Base-by-base conservation (phyloP, 2,797 vertebrate species). In the Toxotes lorentzi region DNA sequence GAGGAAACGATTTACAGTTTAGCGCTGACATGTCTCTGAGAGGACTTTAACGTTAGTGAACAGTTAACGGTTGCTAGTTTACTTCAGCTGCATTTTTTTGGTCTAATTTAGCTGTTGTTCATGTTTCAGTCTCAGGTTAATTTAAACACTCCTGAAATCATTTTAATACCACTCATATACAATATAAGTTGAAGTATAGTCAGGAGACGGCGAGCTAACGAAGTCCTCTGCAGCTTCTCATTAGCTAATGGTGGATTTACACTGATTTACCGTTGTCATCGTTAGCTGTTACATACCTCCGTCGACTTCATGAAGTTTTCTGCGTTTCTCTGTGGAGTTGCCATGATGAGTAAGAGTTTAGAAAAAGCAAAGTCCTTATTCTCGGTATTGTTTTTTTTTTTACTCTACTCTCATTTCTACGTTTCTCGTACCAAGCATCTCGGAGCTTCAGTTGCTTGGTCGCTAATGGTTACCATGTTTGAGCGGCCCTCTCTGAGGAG, bases 241-340 rank as follows among this genome's bases (percentile, higher is more conserved):
- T 47, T 32, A 47, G 24, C 60, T 6, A 47, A 48, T 16, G 2
- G 60, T 23, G 12, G 27, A 69, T 8, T 35, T 2, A 7, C 40
- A n/a, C 59, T 51, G 75, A 59, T 66, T 70, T 24, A 24, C 23
- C 27, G 32, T 16, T 45, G 1, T 9, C 9, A 17, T 11, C 2
- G 23, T 41, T 13, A 50, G 16, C 50, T n/a, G 45, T 13, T 8
- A 51, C 67, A 32, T 66, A 96, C 94, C 93, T 93, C 86, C 27
- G 85, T 72, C 0, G 63, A 70, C 68, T 76, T 73, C 17, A 71
- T 35, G 2, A 86, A n/a, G 21, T 80, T 78, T 59, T 66, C 84
- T 11, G 72, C 41, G 6, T 68, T 86, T 74, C 48, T 91, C n/a
- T 72, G 88, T 16, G 90, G 79, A 30, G 86, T 81, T 35, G 86